These are phyloP conservation scores for Gastrophysa polygoni DNA, from an alignment of 2,888 invertebrate genomes.

Conservation along the genomic window DNA sequence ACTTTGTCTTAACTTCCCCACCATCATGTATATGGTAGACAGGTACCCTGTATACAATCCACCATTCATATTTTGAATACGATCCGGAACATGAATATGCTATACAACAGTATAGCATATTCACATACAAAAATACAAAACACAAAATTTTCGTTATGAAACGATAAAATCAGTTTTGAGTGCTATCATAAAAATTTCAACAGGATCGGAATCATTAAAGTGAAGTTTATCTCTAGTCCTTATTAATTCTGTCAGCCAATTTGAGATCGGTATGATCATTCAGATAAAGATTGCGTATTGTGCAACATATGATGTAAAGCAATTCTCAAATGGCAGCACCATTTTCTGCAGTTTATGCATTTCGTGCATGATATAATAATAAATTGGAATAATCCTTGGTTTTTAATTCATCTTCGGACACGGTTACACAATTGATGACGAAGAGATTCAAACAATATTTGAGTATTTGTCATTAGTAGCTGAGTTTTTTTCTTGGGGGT, in stretches of 20 bases:
- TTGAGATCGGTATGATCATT: not conserved
- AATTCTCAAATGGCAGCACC: constrained; percentile 3
- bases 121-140: too few species aligned
- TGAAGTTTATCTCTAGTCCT: constrained; percentile 6
- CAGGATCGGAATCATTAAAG: not conserved
- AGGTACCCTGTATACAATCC: too few species aligned
- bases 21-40: too few species aligned
- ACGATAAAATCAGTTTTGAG: too few species aligned
- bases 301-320: not conserved
- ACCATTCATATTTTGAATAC: too few species aligned
- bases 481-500: too few species aligned
- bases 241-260: not conserved
- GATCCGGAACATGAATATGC: too few species aligned
- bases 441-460: too few species aligned
- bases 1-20: too few species aligned
- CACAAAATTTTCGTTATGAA: too few species aligned
- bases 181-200: not conserved
- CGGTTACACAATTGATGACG: constrained; percentile 6
- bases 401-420: not conserved
- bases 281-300: constrained; percentile 5
- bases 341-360: constrained; percentile 7
- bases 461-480: too few species aligned
- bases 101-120: too few species aligned
- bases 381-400: constrained; percentile 6
- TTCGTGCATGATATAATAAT: constrained; percentile 13